Base-by-base conservation (phyloP, 1,140 invertebrate genomes). In the Bombus pascuorum region DNA sequence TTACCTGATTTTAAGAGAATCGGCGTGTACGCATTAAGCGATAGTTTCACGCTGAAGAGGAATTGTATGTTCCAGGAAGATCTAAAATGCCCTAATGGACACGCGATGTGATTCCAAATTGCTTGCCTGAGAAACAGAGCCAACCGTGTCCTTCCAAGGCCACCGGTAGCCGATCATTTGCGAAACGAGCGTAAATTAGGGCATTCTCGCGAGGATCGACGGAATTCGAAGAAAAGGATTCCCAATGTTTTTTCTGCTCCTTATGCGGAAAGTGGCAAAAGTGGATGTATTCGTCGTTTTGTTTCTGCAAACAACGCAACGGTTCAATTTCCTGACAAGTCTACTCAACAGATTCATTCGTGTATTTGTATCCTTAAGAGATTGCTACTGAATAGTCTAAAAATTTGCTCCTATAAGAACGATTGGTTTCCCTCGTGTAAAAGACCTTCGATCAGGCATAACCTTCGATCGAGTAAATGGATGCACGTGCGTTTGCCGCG, bases 151-250 rank as follows among this genome's bases (percentile, higher is more conserved):
- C 81, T 83, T 77, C 6, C 81, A 76, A 83, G 81, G 81, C 62
- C 81, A 83, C 34, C 81, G 81, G 81, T 83, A 77, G 73, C 44
- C 62, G 22, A 76, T 77, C 73, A 70, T 83, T 83, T 57, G 34
- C 32, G 13, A 22, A 39, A 77, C 15, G 22, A 83, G 28, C 73
- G 32, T 76, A 70, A 68, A 75, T 77, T 37, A 81, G 2, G 53
- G 42, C 44, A 75, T 47, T 47, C 72, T 32, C 42, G 32, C 15
- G 72, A 39, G 57, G 22, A 57, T 83, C 68, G 37, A 15, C 22
- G 18, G 0, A 32, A n/a, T 47, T 32, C 18, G n/a, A 25, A 8
- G n/a, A 15, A 28, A 77, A 22, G 28, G 13, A 9, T 25, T 47
- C 15, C 13, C 28, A 8, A 32, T 18, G 15, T 5, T 66, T 2